Conservation (phyloP, 2,113 vertebrate species). For the Manacus vitellinus region DNA sequence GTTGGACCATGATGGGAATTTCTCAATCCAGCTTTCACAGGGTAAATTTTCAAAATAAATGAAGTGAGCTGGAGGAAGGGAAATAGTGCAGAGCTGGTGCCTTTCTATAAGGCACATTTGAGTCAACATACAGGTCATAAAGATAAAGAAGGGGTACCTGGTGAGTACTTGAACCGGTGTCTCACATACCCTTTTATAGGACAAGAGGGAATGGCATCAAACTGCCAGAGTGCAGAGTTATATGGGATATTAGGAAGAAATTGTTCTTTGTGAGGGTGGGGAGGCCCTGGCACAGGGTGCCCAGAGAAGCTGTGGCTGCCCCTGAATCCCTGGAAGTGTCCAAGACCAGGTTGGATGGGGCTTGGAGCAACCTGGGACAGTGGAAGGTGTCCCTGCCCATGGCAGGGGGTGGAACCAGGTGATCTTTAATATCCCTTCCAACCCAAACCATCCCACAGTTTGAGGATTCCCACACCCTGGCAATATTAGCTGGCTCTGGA, state of each 20-base stretch:
- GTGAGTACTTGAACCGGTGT: background rate
- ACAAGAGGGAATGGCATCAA: background rate
- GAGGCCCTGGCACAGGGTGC: background rate
- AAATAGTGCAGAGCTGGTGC: background rate
- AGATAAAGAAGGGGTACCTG: background rate
- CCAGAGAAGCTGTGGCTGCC: background rate
- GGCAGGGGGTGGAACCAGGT: background rate
- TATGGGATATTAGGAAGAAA: background rate
- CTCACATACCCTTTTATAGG: background rate
- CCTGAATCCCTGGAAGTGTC: background rate
- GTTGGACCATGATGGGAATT: accelerated
- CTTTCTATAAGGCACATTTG: background rate
- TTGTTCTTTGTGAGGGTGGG: background rate
- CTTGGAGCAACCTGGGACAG: background rate
- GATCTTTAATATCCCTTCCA: background rate
- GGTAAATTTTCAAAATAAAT: background rate
- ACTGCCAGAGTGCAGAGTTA: background rate
- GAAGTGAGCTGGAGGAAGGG: background rate
- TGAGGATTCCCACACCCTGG: accelerated
- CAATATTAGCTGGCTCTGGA: background rate
- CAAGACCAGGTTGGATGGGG: background rate
- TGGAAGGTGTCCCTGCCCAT: background rate
- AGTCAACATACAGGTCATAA: background rate
- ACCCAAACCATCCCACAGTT: background rate
- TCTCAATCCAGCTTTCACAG: background rate